A percentile compares a stretch with the other conserved stretches of the same genome.
These are phyloP conservation scores for Chrysina gloriosa DNA, from an alignment of 2,888 invertebrate genomes.

Conservation along the genomic window DNA sequence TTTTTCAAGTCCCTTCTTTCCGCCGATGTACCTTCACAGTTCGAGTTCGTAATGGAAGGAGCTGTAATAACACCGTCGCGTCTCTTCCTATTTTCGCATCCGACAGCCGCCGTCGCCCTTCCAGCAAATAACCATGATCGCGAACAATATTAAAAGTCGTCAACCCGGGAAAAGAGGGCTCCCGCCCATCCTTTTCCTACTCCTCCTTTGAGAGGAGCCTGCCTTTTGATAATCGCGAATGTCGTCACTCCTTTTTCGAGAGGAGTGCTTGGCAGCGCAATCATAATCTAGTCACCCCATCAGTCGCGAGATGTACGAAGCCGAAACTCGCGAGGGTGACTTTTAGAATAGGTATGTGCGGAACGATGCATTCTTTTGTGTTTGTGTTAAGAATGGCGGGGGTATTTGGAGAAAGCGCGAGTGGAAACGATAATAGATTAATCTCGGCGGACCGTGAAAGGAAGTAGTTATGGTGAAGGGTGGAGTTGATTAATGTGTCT, in stretches of 20 bases:
- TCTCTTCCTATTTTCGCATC: not conserved
- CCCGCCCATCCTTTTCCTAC: not conserved
- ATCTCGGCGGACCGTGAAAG: too few relatives aligned
- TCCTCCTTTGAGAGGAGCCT: not conserved
- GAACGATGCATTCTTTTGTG: too few relatives aligned
- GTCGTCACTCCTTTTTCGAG: not conserved
- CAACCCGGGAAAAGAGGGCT: not conserved
- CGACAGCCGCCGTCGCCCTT: not conserved
- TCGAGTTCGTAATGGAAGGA: not conserved
- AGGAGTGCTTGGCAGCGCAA: not conserved
- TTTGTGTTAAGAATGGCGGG: too few relatives aligned
- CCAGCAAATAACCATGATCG: not conserved
- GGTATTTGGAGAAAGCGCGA: too few relatives aligned
- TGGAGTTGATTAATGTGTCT: too few relatives aligned
- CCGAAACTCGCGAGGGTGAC: too few relatives aligned
- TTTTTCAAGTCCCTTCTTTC: slow-evolving; percentile 5
- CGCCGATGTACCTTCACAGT: not conserved
- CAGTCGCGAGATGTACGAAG: too few relatives aligned
- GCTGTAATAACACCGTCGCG: not conserved
- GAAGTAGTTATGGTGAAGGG: too few relatives aligned
- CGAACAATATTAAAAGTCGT: slow-evolving; percentile 17
- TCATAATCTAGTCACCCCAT: slow-evolving; percentile 6
- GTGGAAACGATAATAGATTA: too few relatives aligned
- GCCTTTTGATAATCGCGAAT: not conserved
- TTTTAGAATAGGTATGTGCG: too few relatives aligned